phyloP scores from a whole-genome alignment of 2,113 vertebrate species.

The Trematomus loennbergii region DNA sequence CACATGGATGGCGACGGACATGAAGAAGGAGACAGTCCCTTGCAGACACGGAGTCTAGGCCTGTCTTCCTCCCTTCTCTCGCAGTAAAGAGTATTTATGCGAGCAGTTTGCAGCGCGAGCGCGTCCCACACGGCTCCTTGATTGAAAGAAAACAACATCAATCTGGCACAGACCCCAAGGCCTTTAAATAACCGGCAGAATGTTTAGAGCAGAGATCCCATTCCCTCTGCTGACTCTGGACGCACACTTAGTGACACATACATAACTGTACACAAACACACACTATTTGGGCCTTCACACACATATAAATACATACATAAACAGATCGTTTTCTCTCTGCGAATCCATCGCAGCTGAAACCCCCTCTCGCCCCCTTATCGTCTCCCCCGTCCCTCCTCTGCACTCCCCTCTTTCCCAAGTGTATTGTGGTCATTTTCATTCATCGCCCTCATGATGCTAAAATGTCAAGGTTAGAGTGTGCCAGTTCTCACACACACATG shows the following conservation, averaged over 20 bases:
- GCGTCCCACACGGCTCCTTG: slow-evolving; percentile 74
- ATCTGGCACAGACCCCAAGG: slow-evolving; percentile 71
- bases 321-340: slow-evolving; percentile 18
- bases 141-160: slow-evolving; percentile 85
- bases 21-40: slow-evolving; percentile 23
- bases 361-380: slow-evolving; percentile 16
- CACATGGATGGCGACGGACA: not conserved
- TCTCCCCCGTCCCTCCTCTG: not conserved
- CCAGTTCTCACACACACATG: slow-evolving; percentile 34
- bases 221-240: slow-evolving; percentile 37
- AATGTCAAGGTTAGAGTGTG: slow-evolving; percentile 78
- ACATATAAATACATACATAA: not conserved
- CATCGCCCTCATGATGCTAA: slow-evolving; percentile 66
- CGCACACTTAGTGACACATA: slow-evolving; percentile 3
- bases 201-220: slow-evolving; percentile 56
- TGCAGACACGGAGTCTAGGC: slow-evolving; percentile 53
- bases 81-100: slow-evolving; percentile 65
- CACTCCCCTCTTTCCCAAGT: slow-evolving; percentile 16
- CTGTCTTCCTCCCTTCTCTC: slow-evolving; percentile 41
- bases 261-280: slow-evolving; percentile 24
- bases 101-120: slow-evolving; percentile 55
- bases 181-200: slow-evolving; percentile 75
- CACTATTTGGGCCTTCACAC: not conserved
- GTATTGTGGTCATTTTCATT: slow-evolving; percentile 75
- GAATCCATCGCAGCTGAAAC: slow-evolving; percentile 18